These are phyloP conservation scores for Heliconius ethilla DNA, from an alignment of 2,888 invertebrate genomes.

Conservation along the genomic window DNA sequence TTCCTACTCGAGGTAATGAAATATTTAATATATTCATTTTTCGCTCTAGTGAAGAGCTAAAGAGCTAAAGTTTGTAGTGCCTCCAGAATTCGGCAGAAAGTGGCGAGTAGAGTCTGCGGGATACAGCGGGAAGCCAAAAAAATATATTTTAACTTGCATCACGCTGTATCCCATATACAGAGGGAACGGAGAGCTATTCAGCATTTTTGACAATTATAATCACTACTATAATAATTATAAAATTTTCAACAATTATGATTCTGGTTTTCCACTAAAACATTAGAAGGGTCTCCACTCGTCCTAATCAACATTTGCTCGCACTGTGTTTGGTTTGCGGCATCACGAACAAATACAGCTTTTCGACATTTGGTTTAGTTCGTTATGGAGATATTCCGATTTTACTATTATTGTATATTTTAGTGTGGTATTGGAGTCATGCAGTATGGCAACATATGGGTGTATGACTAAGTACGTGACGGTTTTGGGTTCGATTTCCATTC, in stretches of 20 bases:
- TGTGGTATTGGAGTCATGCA: not conserved
- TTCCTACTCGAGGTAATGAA: too few species aligned
- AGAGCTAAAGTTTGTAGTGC: too few species aligned
- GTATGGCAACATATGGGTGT: not conserved
- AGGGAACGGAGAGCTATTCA: too few species aligned
- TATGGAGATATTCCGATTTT: slow-evolving; percentile 3
- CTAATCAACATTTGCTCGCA: slow-evolving; percentile 20
- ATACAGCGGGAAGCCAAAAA: too few species aligned
- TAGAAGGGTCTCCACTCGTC: not conserved
- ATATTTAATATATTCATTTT: too few species aligned
- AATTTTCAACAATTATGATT: not conserved
- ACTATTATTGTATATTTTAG: not conserved
- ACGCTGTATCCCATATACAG: too few species aligned
- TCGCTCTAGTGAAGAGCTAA: too few species aligned
- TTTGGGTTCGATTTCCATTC: not conserved
- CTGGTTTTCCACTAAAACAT: not conserved
- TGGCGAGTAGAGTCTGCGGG: too few species aligned
- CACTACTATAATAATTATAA: too few species aligned
- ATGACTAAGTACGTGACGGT: not conserved
- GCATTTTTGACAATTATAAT: too few species aligned
- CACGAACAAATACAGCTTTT: slow-evolving; percentile 25
- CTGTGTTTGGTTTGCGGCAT: slow-evolving; percentile 32
- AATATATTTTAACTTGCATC: too few species aligned
- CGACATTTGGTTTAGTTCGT: slow-evolving; percentile 12
- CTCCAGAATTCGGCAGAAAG: too few species aligned